These are phyloP conservation scores for Eutolmus rufibarbis DNA, from an alignment of 2,888 invertebrate species.

Conservation along the genomic window DNA sequence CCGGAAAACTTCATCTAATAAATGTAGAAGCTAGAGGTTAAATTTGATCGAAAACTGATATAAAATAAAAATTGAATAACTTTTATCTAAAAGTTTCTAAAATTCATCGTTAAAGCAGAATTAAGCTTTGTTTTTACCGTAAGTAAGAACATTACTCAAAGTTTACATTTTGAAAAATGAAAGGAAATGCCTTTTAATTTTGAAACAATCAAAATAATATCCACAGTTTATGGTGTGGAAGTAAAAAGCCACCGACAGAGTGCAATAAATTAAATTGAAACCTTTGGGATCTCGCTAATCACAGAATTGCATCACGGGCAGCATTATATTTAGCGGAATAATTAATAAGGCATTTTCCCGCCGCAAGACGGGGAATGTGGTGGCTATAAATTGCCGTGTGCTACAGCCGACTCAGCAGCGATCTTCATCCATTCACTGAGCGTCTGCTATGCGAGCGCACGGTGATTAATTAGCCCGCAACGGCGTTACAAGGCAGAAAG, in stretches of 20 bases:
- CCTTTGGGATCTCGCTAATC: neutral
- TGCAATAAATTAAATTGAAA: neutral
- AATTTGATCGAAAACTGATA: too few relatives aligned
- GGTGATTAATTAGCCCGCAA: slow-evolving; percentile 8
- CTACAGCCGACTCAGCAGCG: neutral
- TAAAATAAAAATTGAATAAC: too few relatives aligned
- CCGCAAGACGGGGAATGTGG: neutral
- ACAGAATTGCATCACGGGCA: neutral
- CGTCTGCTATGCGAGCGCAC: neutral
- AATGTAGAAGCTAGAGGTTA: too few relatives aligned
- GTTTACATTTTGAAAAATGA: too few relatives aligned
- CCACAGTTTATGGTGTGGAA: neutral
- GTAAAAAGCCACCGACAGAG: neutral
- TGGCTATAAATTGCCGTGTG: neutral
- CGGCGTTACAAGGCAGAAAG: slow-evolving; percentile 12
- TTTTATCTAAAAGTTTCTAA: too few relatives aligned
- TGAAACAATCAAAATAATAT: too few relatives aligned
- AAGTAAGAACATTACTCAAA: too few relatives aligned
- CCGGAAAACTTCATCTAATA: too few relatives aligned
- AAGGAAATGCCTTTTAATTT: too few relatives aligned
- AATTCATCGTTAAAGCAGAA: too few relatives aligned
- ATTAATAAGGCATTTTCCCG: slow-evolving; percentile 11
- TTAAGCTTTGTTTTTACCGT: too few relatives aligned
- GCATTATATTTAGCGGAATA: slow-evolving; percentile 21
- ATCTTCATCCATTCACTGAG: neutral